phyloP scores from a whole-genome alignment of 2,888 invertebrate species.

The Chydorus sphaericus region DNA sequence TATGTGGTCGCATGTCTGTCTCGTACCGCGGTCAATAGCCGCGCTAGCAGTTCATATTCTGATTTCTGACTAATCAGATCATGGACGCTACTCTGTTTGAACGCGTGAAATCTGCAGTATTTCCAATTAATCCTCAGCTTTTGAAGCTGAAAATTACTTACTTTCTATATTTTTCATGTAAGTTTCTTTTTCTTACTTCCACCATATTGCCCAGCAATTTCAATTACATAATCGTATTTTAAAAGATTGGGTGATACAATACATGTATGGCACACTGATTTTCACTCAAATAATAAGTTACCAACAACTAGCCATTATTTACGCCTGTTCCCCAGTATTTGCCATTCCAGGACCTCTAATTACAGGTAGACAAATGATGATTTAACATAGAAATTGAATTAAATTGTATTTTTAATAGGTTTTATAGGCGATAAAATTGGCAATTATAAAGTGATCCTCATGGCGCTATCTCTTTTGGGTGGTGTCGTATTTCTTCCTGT shows the following conservation, averaged over 20 bases:
- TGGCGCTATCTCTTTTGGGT: background rate
- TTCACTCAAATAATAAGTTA: background rate
- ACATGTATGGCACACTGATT: background rate
- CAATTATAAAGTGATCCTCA: background rate
- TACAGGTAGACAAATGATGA: too few relatives aligned
- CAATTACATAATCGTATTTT: background rate
- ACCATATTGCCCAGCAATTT: background rate
- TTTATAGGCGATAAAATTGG: background rate
- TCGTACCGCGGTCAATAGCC: too few relatives aligned
- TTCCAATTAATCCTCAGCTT: background rate
- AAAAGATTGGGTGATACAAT: background rate
- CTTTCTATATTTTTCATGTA: background rate
- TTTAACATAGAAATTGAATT: background rate
- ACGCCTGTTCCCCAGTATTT: background rate
- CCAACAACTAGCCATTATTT: background rate
- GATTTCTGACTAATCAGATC: background rate
- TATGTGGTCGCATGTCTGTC: too few relatives aligned
- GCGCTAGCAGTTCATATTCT: too few relatives aligned
- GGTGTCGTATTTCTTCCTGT: background rate
- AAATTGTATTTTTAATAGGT: background rate
- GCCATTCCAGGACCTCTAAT: background rate
- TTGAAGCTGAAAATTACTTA: background rate
- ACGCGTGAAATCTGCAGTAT: background rate
- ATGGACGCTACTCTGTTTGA: background rate
- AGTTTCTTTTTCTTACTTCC: background rate